Evolutionary conservation across 2,888 invertebrate species (phyloP).

Genomic region (Syrphus vitripennis): DNA sequence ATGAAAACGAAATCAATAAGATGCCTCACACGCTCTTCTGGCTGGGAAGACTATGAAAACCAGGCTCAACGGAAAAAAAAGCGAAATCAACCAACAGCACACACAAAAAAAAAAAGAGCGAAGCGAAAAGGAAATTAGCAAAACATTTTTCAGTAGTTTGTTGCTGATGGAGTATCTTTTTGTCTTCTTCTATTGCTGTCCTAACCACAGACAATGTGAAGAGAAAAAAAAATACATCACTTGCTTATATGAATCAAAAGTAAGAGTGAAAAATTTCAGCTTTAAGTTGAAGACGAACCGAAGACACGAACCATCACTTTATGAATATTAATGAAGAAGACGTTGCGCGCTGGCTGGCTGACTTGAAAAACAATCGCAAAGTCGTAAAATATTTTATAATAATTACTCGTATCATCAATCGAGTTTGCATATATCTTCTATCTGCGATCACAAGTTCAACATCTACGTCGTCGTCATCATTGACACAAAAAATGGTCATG

Average conservation of each 20-base stretch:
- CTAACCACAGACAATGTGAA: slow-evolving; percentile 8
- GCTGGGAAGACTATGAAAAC: background rate
- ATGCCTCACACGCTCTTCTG: background rate
- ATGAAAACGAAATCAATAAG: slow-evolving; percentile 29
- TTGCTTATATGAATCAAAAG: slow-evolving; percentile 1
- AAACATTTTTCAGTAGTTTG: background rate
- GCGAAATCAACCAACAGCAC: background rate
- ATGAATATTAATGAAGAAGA: background rate
- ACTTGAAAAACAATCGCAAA: slow-evolving; percentile 37
- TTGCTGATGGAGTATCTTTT: background rate
- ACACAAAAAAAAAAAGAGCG: background rate
- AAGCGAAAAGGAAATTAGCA: background rate
- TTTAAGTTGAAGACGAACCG: background rate
- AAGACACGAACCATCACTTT: slow-evolving; percentile 6
- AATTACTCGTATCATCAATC: background rate
- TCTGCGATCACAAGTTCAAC: slow-evolving; percentile 50
- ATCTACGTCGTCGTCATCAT: slow-evolving; percentile 13
- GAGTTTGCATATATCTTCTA: background rate
- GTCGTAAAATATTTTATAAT: slow-evolving; percentile 55
- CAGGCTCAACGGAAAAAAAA: slow-evolving; percentile 1
- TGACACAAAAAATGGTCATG: slow-evolving; percentile 16
- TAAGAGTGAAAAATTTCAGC: background rate
- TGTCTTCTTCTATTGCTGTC: background rate
- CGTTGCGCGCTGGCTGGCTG: background rate
- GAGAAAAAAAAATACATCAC: background rate